phyloP scores from a whole-genome alignment of 2,113 vertebrate species.

The Rafetus swinhoei region DNA sequence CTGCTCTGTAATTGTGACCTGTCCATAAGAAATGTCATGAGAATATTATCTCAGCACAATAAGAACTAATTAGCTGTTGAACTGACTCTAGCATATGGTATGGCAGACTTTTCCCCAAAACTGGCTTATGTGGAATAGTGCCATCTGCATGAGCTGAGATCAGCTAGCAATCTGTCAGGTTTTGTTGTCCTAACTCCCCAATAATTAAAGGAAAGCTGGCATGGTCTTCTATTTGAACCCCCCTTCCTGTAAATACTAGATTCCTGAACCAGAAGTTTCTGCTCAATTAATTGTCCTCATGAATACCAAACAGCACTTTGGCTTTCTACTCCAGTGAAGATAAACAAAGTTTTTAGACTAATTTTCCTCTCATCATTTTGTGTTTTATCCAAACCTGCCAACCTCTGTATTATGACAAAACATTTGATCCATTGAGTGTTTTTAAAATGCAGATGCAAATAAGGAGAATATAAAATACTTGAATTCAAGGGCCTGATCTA shows the following conservation, averaged over 20 bases:
- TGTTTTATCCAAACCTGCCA: background rate
- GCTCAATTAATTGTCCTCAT: background rate
- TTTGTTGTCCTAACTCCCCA: constrained; percentile 1
- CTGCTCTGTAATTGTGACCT: constrained; percentile 2
- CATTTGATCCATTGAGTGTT: background rate
- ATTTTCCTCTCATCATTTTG: background rate
- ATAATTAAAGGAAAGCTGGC: constrained; percentile 48
- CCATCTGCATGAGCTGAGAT: constrained; percentile 25
- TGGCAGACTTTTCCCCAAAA: constrained; percentile 35
- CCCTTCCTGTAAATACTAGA: background rate
- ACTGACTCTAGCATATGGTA: constrained; percentile 42
- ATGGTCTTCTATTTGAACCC: background rate
- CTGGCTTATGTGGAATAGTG: constrained; percentile 9
- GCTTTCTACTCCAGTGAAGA: constrained; percentile 17
- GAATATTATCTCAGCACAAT: constrained; percentile 15
- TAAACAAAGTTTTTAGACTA: fast-evolving
- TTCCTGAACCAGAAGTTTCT: background rate
- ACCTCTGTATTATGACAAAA: background rate
- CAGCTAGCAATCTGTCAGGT: constrained; percentile 58
- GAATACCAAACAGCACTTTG: background rate
- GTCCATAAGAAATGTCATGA: constrained; percentile 33
- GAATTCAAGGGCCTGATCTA: background rate
- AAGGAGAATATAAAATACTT: background rate
- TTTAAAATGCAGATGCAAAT: background rate
- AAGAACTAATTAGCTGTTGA: constrained; percentile 51